Base-by-base conservation (phyloP, 2,888 invertebrate species). In the Drosophila rellima region DNA sequence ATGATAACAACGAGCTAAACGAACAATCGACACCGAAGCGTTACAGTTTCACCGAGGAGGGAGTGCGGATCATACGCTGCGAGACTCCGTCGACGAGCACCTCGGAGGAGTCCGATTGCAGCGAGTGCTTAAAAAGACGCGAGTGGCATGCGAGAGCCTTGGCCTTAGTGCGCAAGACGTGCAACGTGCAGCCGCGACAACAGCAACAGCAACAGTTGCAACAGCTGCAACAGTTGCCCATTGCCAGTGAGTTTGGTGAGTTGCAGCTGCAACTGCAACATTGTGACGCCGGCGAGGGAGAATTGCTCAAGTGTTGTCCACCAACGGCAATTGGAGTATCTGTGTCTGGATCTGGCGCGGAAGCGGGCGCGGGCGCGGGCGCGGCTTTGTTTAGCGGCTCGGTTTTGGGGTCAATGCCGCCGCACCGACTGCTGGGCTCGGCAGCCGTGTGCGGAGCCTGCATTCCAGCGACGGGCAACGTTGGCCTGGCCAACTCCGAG, bases 11-110 rank as follows among this genome's bases (percentile, higher is more conserved):
- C 52, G 67, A 67, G 18, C 3, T 11, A 29, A 17, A 10, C 37
- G 51, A 77, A 3, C 89, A 89, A 48, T 69, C 78, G 1, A 90
- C 90, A 64, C 94, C 95, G 4, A 95, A 95, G 90, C 93, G 95
- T 60, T 95, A 95, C 86, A 95, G 95, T 60, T 94, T 95, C 75
- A 95, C 95, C 51, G 95, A 95, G 92, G 95, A 95, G 93, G 95
- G 95, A 71, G 95, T 95, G 23, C 92, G 92, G 47, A 93, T 93
- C 42, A 93, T 93, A 59, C 91, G 93, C 39, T 93, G 93, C 55
- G 91, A 92, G 59, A 92, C 93, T n/a, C 92, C 93, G 5, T 26
- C 26, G 7, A 91, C 92, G 39, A 87, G 93, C 78, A 91, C 93
- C 15, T 93, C 93, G 37, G 93, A 93, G 74, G 93, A 93, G 66